phyloP scores from a whole-genome alignment of 2,113 vertebrate species.

The Sula dactylatra region DNA sequence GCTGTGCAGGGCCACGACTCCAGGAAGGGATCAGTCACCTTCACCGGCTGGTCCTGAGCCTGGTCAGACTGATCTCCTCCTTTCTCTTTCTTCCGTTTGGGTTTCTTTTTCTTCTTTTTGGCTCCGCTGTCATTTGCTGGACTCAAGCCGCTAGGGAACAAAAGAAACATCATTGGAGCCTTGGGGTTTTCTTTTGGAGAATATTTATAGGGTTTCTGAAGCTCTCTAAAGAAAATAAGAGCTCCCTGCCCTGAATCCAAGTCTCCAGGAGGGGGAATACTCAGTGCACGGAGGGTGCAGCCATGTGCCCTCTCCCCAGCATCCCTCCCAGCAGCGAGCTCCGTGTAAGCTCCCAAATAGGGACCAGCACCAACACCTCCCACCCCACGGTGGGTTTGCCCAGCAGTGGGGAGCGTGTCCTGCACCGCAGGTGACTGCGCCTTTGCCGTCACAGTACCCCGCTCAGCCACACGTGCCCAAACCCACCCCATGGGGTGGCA shows the following conservation, averaged over 20 bases:
- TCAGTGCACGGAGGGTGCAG: not conserved
- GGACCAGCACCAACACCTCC: not conserved
- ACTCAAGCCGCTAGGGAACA: conserved; percentile 83
- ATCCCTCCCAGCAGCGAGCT: not conserved
- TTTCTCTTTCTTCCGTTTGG: conserved; percentile 95
- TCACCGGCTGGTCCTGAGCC: conserved; percentile 84
- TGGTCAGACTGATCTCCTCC: conserved; percentile 79
- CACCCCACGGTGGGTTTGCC: not conserved
- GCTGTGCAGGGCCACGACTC: not conserved
- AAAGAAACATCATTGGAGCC: conserved; percentile 35
- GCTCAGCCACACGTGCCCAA: rapidly evolving
- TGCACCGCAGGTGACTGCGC: rapidly evolving
- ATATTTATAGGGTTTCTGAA: not conserved
- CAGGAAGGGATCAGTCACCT: conserved; percentile 67
- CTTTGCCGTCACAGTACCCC: not conserved
- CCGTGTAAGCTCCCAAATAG: not conserved
- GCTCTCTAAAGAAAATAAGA: not conserved
- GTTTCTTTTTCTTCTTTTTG: conserved; percentile 99
- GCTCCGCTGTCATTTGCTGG: conserved; percentile 86
- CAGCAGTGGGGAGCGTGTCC: rapidly evolving
- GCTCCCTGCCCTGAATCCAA: not conserved
- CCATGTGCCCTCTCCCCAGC: rapidly evolving
- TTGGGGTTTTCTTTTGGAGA: not conserved
- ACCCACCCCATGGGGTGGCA: rapidly evolving
- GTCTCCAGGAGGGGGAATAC: not conserved